Conservation (phyloP, 2,888 invertebrate species). For the Trachelus tabidus region DNA sequence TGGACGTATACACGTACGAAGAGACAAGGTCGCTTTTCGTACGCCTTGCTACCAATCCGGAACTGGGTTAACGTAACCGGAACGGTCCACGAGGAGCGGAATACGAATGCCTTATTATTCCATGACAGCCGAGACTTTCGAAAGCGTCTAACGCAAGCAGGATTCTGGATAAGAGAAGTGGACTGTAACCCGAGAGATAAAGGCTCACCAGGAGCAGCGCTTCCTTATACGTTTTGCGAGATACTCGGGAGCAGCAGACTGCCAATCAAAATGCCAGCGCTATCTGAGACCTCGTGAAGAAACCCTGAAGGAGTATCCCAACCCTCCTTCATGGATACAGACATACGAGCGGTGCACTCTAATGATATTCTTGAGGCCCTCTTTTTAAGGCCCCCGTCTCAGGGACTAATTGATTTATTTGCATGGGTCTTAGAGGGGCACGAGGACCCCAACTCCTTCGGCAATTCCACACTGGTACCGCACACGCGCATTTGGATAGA, state of each 20-base stretch:
- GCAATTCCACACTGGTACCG: not conserved
- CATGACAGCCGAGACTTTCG: not conserved
- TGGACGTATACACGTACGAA: not conserved
- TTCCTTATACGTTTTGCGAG: not conserved
- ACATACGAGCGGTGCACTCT: not conserved
- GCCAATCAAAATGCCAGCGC: conserved; percentile 56
- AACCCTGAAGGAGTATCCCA: not conserved
- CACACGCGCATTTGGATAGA: not conserved
- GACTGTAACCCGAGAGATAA: conserved; percentile 20
- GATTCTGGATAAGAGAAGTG: not conserved
- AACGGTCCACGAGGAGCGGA: not conserved
- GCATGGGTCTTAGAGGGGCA: not conserved
- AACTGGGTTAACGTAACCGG: not conserved
- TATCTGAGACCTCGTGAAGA: conserved; percentile 34
- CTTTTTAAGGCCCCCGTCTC: not conserved
- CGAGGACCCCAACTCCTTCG: not conserved
- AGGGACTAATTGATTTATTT: not conserved
- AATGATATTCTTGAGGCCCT: not conserved
- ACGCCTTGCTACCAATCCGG: not conserved
- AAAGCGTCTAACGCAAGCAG: not conserved
- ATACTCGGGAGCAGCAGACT: conserved; percentile 25
- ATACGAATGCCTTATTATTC: not conserved
- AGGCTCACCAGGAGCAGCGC: conserved; percentile 17
- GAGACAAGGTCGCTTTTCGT: not conserved
- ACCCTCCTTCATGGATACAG: not conserved